Conservation (phyloP, 2,888 invertebrate species). For the Biston betularia region DNA sequence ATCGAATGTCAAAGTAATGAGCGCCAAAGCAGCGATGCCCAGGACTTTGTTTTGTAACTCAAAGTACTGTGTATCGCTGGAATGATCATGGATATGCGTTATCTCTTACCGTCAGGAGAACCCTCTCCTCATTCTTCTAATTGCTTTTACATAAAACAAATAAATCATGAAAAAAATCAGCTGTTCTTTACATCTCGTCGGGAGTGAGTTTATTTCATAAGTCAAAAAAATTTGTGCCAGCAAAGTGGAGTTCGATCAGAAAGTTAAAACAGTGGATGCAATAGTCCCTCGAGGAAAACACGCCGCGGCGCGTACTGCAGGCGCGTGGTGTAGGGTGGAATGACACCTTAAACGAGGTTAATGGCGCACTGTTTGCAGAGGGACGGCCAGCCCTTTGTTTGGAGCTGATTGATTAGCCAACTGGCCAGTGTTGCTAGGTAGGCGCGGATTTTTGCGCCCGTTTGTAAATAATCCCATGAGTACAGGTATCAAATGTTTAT, state of each 20-base stretch:
- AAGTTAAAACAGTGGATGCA: constrained; percentile 21
- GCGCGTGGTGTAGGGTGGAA: constrained; percentile 44
- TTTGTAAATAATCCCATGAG: not conserved
- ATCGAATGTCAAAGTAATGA: too few species aligned
- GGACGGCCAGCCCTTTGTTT: constrained; percentile 52
- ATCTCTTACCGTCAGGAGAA: too few species aligned
- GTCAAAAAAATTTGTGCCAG: not conserved
- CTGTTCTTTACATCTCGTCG: too few species aligned
- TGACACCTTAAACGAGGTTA: constrained; percentile 65
- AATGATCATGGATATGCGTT: too few species aligned
- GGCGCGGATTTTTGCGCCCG: not conserved
- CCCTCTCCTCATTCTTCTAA: too few species aligned
- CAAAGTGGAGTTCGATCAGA: not conserved
- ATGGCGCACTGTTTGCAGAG: constrained; percentile 58
- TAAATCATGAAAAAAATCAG: too few species aligned
- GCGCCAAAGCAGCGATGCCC: too few species aligned
- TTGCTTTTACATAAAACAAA: too few species aligned
- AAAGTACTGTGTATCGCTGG: too few species aligned
- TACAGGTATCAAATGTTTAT: not conserved
- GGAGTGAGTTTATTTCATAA: too few species aligned
- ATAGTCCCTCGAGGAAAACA: constrained; percentile 39
- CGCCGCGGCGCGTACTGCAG: constrained; percentile 8
- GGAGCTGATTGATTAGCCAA: constrained; percentile 52
- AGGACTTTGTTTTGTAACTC: too few species aligned
- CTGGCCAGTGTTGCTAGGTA: constrained; percentile 15